These are phyloP conservation scores for Hyles euphorbiae DNA, from an alignment of 1,140 invertebrate species.

Conservation along the genomic window DNA sequence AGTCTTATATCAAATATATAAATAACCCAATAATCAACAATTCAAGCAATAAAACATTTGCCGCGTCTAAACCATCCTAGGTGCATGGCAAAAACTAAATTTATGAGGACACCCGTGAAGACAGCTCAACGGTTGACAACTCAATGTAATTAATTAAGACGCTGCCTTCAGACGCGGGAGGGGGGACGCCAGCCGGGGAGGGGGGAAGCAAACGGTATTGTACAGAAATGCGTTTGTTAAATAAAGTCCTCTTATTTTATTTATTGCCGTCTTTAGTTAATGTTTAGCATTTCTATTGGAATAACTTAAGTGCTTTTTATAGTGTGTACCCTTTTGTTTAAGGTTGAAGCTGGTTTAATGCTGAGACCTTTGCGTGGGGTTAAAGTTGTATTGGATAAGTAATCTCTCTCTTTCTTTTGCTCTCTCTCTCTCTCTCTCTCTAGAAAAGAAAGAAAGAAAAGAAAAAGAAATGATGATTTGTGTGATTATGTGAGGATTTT, in stretches of 20 bases:
- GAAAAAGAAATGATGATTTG: no score
- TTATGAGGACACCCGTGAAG: slow-evolving; percentile 32
- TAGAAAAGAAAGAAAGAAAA: no score
- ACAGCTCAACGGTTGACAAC: slow-evolving; percentile 34
- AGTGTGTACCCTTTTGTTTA: no score
- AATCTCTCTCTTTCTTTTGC: no score
- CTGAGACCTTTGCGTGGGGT: no score
- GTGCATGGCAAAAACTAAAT: slow-evolving; percentile 26
- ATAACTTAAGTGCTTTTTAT: no score
- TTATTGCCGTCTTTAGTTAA: background rate
- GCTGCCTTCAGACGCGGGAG: slow-evolving; percentile 13
- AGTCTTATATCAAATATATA: no score
- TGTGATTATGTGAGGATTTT: no score
- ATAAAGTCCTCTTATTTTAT: slow-evolving; percentile 11
- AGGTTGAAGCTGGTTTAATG: no score
- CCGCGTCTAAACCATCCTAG: slow-evolving; percentile 2
- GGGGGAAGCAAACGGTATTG: background rate
- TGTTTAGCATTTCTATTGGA: no score
- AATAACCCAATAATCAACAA: background rate
- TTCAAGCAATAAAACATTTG: background rate
- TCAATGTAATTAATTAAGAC: slow-evolving; percentile 43
- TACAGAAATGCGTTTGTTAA: slow-evolving; percentile 16
- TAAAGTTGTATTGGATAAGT: no score
- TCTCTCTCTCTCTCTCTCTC: no score
- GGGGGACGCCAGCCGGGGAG: background rate